A percentile compares a stretch with the other conserved stretches of the same genome.
Conservation (phyloP, 2,888 invertebrate genomes). For the Linhomoeus sp. region DNA sequence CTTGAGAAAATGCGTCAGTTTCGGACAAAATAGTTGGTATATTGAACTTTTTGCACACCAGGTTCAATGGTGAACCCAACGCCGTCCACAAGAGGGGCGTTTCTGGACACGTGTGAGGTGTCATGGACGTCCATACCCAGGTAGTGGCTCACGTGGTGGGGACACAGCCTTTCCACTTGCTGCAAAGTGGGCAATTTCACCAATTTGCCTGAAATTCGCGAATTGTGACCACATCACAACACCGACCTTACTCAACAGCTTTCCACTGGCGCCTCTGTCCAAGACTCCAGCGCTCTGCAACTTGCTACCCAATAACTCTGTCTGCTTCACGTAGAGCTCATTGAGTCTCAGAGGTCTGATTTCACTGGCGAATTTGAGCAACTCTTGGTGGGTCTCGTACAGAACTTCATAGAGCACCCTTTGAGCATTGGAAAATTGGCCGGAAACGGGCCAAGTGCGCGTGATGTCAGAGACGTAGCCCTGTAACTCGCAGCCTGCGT, state of each 20-base stretch:
- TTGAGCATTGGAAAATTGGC: conserved; percentile 11
- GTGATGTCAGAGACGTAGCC: conserved; percentile 81
- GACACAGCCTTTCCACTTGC: conserved; percentile 57
- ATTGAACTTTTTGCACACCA: conserved; percentile 35
- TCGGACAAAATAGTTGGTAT: background rate
- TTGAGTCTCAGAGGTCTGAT: conserved; percentile 45
- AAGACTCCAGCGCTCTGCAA: too few species aligned
- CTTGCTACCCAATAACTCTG: conserved; percentile 50
- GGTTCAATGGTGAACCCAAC: conserved; percentile 92
- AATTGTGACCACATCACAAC: too few species aligned
- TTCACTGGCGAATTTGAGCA: conserved; percentile 35
- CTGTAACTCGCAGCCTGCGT: conserved; percentile 46
- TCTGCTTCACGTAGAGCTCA: conserved; percentile 62
- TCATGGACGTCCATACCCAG: conserved; percentile 97
- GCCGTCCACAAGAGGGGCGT: conserved; percentile 46
- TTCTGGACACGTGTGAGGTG: conserved; percentile 54
- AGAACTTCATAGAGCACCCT: conserved; percentile 64
- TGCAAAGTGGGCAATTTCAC: conserved; percentile 21
- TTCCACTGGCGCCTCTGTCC: too few species aligned
- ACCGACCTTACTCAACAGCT: too few species aligned
- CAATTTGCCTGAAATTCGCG: too few species aligned
- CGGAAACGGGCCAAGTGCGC: conserved; percentile 69
- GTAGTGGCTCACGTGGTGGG: conserved; percentile 86
- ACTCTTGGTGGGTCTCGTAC: conserved; percentile 46
- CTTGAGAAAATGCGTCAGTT: conserved; percentile 31